Percentiles rank a stretch among this genome's conserved stretches.
These are phyloP conservation scores for Vimba vimba DNA, from an alignment of 2,113 vertebrate genomes.

Conservation along the genomic window DNA sequence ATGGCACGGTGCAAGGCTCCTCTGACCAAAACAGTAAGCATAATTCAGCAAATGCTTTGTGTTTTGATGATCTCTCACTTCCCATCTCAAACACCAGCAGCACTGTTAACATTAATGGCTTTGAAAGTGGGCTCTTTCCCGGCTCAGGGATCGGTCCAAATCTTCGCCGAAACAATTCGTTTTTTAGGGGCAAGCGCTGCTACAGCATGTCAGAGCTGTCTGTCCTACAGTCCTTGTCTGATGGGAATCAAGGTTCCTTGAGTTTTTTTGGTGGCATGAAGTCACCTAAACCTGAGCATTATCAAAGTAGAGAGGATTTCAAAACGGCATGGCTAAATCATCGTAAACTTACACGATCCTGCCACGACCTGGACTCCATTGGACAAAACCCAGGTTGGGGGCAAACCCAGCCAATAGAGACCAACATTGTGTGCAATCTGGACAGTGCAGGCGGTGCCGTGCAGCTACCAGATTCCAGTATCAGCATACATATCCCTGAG, in stretches of 20 bases:
- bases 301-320: slow-evolving; percentile 95
- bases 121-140: slow-evolving; percentile 70
- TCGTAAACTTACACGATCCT: slow-evolving; percentile 93
- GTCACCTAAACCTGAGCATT: slow-evolving; percentile 92
- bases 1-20: slow-evolving; percentile 64
- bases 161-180: slow-evolving; percentile 84
- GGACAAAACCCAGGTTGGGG: slow-evolving; percentile 96
- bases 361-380: slow-evolving; percentile 91
- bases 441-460: slow-evolving; percentile 89
- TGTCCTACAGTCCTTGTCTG: slow-evolving; percentile 84
- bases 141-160: slow-evolving; percentile 66
- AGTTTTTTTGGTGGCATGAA: slow-evolving; percentile 87
- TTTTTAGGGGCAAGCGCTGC: slow-evolving; percentile 94
- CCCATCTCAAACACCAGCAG: slow-evolving; percentile 63
- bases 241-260: slow-evolving; percentile 55
- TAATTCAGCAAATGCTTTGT: slow-evolving; percentile 78
- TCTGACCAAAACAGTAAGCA: slow-evolving; percentile 72
- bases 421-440: slow-evolving; percentile 89
- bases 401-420: slow-evolving; percentile 94
- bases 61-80: slow-evolving; percentile 79
- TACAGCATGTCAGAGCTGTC: slow-evolving; percentile 96
- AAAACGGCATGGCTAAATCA: slow-evolving; percentile 92
- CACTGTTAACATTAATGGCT: slow-evolving; percentile 69
- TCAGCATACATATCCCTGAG: slow-evolving; percentile 88
- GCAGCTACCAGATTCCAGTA: slow-evolving; percentile 90